phyloP scores from a whole-genome alignment of 2,113 vertebrate species.

The Columba janthina region DNA sequence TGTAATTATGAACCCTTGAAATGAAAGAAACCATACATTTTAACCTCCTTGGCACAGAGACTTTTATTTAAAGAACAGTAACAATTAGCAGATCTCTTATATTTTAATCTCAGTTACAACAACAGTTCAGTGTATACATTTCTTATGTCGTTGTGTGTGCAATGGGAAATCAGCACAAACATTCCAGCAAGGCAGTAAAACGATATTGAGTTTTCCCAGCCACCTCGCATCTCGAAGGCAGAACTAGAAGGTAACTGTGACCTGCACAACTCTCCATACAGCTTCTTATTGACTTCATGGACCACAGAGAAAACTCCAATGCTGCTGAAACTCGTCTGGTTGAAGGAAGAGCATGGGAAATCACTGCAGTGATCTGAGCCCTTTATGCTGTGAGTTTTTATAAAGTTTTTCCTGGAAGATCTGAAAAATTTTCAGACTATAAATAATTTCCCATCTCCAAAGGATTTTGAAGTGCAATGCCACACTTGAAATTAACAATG shows the following conservation, averaged over 20 bases:
- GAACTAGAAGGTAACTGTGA: not conserved
- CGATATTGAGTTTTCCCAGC: not conserved
- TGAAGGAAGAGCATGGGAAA: not conserved
- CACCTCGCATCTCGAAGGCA: not conserved
- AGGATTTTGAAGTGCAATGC: not conserved
- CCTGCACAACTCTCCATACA: not conserved
- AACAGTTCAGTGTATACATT: not conserved
- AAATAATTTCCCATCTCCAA: not conserved
- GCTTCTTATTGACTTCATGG: not conserved
- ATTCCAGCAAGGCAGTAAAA: not conserved
- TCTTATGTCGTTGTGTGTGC: not conserved
- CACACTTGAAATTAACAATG: not conserved
- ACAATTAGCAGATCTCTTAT: not conserved
- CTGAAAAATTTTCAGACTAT: not conserved
- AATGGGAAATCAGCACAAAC: not conserved
- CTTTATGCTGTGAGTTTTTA: not conserved
- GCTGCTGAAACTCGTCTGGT: not conserved
- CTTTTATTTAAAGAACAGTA: not conserved
- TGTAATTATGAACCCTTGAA: not conserved
- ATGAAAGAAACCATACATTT: not conserved
- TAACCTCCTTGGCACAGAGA: not conserved
- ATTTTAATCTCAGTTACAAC: not conserved
- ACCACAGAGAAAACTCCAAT: not conserved
- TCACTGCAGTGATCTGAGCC: not conserved
- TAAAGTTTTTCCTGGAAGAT: not conserved